Evolutionary conservation across 2,888 invertebrate genomes (phyloP), one percentile per base, ranked within the genome.

Genomic region (Agriotes lineatus): DNA sequence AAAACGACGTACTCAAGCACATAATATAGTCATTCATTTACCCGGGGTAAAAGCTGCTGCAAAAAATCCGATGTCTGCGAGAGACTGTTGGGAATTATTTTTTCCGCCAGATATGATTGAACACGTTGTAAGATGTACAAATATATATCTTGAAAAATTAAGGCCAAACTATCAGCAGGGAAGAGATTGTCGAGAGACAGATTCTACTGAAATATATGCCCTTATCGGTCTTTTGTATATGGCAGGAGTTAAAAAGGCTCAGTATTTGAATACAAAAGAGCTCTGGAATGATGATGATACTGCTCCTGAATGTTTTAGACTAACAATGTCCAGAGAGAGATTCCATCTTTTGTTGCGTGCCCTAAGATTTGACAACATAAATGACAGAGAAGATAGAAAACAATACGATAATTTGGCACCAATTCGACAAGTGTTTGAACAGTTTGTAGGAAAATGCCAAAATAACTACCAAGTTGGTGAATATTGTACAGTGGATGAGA

Each of bases 71-170:
- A 66, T 60, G 18, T 1, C 52, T 1, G 7, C 30, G 14, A 42
- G 30, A 25, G 50, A 20, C 39, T 48, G 50, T 37, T 59, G 66
- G 59, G 12, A 48, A n/a, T 52, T 52, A 39, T 60, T 60, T 67
- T 39, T 60, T 42, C 39, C 16, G 14, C 39, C n/a, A 20, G 30
- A 59, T 7, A 61, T 56, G 22, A 25, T 67, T 45, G 56, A 62
- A 5, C 56, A 67, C 39, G 52, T 64, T 50, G 68, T 68, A 30
- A 39, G 19, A 7, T 59, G 37, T 63, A 58, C 68, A 44, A 63
- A 63, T 42, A 63, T 39, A 14, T 68, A 57, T 58, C 35, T 63
- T 25, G 50, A 30, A 2, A 63, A 63, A 37, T 30, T 63, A 44
- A 42, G 62, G 14, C 19, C 5, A 45, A 63, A 67, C 20, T 60